Base-by-base conservation (phyloP, 2,888 invertebrate genomes). In the Carpatolechia fugitivella region DNA sequence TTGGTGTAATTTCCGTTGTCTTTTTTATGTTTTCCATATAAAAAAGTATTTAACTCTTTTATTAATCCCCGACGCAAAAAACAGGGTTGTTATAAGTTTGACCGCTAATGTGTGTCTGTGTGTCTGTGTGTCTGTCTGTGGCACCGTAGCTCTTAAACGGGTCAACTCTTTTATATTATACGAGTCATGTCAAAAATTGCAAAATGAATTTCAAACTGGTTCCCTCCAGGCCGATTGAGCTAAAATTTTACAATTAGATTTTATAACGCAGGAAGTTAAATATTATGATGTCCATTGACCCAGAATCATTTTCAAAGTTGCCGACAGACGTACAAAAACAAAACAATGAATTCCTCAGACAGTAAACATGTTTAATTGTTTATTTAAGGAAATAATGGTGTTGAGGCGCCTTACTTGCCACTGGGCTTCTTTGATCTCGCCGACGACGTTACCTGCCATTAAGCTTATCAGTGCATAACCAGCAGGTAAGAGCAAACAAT, bases 391-490 rank as follows among this genome's bases (percentile, higher is more conserved):
- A 63, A 74, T 77, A 82, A 80, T 83, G 59, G 78, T 54, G 79
- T 80, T 82, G 78, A 72, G 75, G 71, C 74, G 74, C 73, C 71
- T 76, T 69, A 72, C 54, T 66, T 82, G 87, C 88, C 84, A 86
- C 88, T 69, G 87, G 80, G 74, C 62, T 52, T 66, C 78, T 80
- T 79, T 67, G 72, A 62, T 60, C 1, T 33, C 33, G 69, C 84
- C 82, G 82, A 64, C 82, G 82, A 64, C 66, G 35, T 30, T 38
- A 24, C 35, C 36, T 52, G 41, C 18, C 33, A 14, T n/a, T 20
- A 1, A 20, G 10, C 49, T 49, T 49, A 49, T 49, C 40, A 33
- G 13, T 20, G 31, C n/a, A 40, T 24, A 5, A 36, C 10, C n/a
- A 29, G 29, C 13, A 24, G 44, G 13, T 11, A 20, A 7, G 30